phyloP scores from a whole-genome alignment of 2,797 vertebrate species.

The Anomalospiza imberbis region DNA sequence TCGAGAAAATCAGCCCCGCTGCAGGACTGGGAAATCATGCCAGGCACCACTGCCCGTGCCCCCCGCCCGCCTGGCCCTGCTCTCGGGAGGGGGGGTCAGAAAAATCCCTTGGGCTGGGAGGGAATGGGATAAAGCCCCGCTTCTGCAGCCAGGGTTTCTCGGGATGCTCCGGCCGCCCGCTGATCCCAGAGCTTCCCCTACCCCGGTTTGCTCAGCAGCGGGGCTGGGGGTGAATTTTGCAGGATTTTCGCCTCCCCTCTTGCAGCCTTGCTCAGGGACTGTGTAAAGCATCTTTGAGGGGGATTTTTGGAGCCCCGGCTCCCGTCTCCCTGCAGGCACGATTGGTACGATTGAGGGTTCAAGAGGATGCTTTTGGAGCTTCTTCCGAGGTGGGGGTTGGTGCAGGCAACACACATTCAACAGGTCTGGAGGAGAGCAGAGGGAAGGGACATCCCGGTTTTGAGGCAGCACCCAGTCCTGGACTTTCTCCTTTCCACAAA shows the following conservation, averaged over 20 bases:
- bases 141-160: background rate
- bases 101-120: background rate
- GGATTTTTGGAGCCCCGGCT: background rate
- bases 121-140: background rate
- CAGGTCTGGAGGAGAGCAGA: background rate
- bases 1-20: background rate
- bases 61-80: background rate
- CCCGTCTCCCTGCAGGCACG: background rate
- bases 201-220: background rate
- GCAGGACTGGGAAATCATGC: background rate
- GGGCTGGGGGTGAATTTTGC: background rate
- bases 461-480: background rate
- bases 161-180: background rate
- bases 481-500: background rate
- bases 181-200: background rate
- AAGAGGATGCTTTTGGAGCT: background rate
- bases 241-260: accelerated
- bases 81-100: background rate
- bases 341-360: background rate
- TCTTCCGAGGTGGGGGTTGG: background rate
- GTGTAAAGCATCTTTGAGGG: background rate
- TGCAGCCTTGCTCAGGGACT: background rate
- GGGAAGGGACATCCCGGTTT: background rate
- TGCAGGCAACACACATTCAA: background rate
- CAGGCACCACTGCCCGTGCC: accelerated